Evolutionary conservation across 2,888 invertebrate genomes (phyloP).

Genomic region (Drosophila ochracea): DNA sequence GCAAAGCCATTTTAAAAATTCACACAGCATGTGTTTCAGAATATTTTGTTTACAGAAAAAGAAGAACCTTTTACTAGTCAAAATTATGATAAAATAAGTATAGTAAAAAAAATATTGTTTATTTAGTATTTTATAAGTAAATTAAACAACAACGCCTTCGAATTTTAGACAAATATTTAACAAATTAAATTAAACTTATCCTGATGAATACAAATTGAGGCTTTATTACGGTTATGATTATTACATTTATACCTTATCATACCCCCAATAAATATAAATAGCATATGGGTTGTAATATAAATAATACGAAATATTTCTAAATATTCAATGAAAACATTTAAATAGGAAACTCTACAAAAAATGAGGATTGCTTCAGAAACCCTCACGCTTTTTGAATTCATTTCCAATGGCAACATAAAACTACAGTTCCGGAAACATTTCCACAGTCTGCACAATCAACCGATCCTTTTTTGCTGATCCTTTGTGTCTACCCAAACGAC

Average conservation of each 20-base stretch:
- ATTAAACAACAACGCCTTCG: neutral
- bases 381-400: neutral
- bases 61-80: neutral
- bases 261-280: neutral
- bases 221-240: neutral
- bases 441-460: conserved; percentile 11
- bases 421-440: conserved; percentile 54
- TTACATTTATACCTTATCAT: neutral
- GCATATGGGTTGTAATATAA: neutral
- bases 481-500: conserved; percentile 53
- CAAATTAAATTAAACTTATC: neutral
- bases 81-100: neutral
- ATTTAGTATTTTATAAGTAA: neutral
- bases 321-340: neutral
- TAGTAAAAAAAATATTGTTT: neutral
- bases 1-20: conserved; percentile 2
- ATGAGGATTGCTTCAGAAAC: neutral
- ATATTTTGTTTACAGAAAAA: neutral
- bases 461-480: conserved; percentile 43
- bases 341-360: neutral
- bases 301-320: too few relatives aligned
- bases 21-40: neutral
- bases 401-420: conserved; percentile 18
- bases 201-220: neutral
- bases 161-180: neutral